These are phyloP conservation scores for Dusona sp. DNA, from an alignment of 2,888 invertebrate species.

Conservation along the genomic window DNA sequence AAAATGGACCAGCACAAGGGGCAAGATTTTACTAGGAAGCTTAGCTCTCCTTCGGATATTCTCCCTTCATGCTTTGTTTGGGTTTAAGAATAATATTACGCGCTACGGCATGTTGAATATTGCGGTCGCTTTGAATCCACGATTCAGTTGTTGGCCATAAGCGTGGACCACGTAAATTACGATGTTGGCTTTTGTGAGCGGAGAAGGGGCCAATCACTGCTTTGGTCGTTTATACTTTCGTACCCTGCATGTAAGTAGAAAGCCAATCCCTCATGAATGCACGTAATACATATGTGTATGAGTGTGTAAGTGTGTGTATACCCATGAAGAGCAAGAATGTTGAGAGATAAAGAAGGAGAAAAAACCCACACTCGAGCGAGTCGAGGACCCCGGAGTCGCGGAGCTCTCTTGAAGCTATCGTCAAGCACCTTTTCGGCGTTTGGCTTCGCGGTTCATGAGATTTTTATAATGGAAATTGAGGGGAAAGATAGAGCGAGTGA, in stretches of 20 bases:
- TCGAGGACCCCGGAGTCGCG: slow-evolving; percentile 61
- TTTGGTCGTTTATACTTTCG: slow-evolving; percentile 3
- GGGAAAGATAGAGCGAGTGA: slow-evolving; percentile 35
- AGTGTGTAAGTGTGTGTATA: slow-evolving; percentile 9
- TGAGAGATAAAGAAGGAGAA: slow-evolving; percentile 60
- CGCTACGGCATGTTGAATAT: slow-evolving; percentile 1
- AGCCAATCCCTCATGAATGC: slow-evolving; percentile 29
- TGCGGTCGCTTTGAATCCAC: slow-evolving; percentile 18
- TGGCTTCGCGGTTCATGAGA: slow-evolving; percentile 63
- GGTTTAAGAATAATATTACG: slow-evolving; percentile 18
- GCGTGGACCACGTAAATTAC: not conserved
- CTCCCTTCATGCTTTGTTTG: slow-evolving; percentile 13
- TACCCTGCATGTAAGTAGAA: not conserved
- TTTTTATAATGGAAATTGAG: slow-evolving; percentile 50
- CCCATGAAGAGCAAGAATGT: slow-evolving; percentile 52
- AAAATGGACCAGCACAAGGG: not conserved
- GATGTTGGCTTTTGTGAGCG: slow-evolving; percentile 1
- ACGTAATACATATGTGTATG: slow-evolving; percentile 7
- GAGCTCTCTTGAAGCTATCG: slow-evolving; percentile 49
- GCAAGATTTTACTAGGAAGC: slow-evolving; percentile 27
- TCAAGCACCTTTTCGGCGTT: slow-evolving; percentile 68
- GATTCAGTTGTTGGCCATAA: slow-evolving; percentile 16
- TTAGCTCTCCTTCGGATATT: slow-evolving; percentile 17
- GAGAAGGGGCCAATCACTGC: not conserved
- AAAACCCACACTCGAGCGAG: slow-evolving; percentile 56